These are phyloP conservation scores for Metallyticus violacea DNA, from an alignment of 2,888 invertebrate species.

Conservation along the genomic window DNA sequence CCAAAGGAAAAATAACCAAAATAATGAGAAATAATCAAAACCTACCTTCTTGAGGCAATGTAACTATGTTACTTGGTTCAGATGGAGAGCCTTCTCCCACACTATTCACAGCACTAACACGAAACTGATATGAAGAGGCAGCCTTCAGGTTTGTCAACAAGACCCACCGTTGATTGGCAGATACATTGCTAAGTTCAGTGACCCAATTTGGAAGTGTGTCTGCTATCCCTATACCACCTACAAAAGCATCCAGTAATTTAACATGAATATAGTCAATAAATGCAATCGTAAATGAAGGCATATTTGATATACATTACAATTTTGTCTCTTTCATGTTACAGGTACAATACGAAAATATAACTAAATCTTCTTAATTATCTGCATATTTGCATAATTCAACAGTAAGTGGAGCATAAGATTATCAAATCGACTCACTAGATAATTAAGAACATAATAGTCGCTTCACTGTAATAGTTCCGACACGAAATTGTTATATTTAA, in stretches of 20 bases:
- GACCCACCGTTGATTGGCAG: conserved; percentile 73
- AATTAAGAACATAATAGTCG: too few relatives aligned
- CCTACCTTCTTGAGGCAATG: conserved; percentile 94
- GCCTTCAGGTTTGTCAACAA: conserved; percentile 85
- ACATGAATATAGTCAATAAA: background rate
- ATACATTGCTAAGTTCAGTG: conserved; percentile 82
- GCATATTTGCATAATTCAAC: too few relatives aligned
- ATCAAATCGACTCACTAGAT: too few relatives aligned
- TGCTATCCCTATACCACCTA: conserved; percentile 59
- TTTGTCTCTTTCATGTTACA: too few relatives aligned
- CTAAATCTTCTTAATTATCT: too few relatives aligned
- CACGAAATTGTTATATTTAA: too few relatives aligned
- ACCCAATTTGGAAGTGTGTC: conserved; percentile 85
- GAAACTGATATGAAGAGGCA: conserved; percentile 92
- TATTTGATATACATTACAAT: too few relatives aligned
- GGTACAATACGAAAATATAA: too few relatives aligned
- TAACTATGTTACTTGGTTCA: conserved; percentile 82
- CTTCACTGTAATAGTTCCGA: too few relatives aligned
- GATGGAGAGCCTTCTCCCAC: conserved; percentile 94
- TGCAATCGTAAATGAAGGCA: too few relatives aligned
- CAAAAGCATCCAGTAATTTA: background rate
- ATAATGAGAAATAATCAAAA: conserved; percentile 65
- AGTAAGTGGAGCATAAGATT: too few relatives aligned
- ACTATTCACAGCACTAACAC: conserved; percentile 94
- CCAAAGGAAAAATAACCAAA: conserved; percentile 70